Evolutionary conservation across 30 jellyfish, hydroid and myxozoan species (phyloP).

Genomic region (Cassiopea andromeda): DNA sequence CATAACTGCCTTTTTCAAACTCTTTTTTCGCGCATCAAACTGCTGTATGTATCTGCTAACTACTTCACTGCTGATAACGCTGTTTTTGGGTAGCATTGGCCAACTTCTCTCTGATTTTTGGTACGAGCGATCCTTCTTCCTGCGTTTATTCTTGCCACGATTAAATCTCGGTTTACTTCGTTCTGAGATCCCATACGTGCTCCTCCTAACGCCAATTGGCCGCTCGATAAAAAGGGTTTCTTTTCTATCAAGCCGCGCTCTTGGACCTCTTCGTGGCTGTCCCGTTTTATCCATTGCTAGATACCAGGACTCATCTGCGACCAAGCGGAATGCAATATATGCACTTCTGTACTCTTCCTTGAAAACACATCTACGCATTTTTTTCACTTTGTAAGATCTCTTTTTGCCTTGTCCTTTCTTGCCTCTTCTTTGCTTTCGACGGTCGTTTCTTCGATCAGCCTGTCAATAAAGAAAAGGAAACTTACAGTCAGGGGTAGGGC

Average conservation of each 20-base stretch:
- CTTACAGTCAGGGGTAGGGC: too few relatives aligned
- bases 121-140: conserved; percentile 23
- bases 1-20: conserved; percentile 20
- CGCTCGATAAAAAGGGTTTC: conserved; percentile 56
- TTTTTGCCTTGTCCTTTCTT: conserved; percentile 10
- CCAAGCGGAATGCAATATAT: conserved; percentile 43
- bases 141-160: conserved; percentile 54
- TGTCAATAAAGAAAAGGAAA: not conserved
- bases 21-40: conserved; percentile 28
- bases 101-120: conserved; percentile 58
- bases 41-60: conserved; percentile 23
- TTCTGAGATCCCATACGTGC: conserved; percentile 9
- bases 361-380: conserved; percentile 62
- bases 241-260: conserved; percentile 10
- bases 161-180: conserved; percentile 48
- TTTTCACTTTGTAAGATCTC: conserved; percentile 23
- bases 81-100: conserved; percentile 30
- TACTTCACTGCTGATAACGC: not conserved
- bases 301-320: conserved; percentile 67
- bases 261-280: conserved; percentile 38
- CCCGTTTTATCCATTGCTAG: conserved; percentile 67
- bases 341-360: conserved; percentile 60
- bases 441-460: conserved; percentile 52
- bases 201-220: conserved; percentile 68
- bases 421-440: conserved; percentile 10